phyloP scores from a whole-genome alignment of 2,113 vertebrate genomes.

The Beaufortia kweichowensis region DNA sequence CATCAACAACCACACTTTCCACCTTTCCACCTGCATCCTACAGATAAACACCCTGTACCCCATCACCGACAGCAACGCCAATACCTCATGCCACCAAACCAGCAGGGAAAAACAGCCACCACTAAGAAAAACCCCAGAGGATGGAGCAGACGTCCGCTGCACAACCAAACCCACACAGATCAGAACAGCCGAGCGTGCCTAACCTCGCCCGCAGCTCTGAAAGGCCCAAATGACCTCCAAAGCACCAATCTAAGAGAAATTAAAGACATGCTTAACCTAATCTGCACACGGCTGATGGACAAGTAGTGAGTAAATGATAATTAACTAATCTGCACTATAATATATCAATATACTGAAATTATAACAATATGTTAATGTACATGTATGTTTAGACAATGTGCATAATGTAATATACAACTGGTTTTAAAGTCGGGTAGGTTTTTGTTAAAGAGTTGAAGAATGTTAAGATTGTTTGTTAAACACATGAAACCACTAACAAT shows the following conservation, averaged over 20 bases:
- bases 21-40: background rate
- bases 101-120: background rate
- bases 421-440: background rate
- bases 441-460: background rate
- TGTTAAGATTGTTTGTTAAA: background rate
- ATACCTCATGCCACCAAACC: background rate
- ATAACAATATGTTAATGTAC: background rate
- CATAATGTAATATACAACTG: background rate
- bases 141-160: background rate
- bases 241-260: background rate
- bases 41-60: background rate
- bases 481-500: conserved; percentile 3
- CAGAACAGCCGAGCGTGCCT: background rate
- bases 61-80: background rate
- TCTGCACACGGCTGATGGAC: background rate
- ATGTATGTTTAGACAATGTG: background rate
- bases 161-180: background rate
- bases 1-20: background rate
- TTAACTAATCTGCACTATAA: background rate
- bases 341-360: background rate
- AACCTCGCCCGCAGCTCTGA: background rate
- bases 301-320: too few species aligned
- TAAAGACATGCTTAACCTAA: background rate
- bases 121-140: background rate
- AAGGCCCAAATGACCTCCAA: background rate